A percentile compares a stretch with the other conserved stretches of the same genome.
phyloP scores from a whole-genome alignment of 2,797 vertebrate genomes.

The Sternotherus odoratus region DNA sequence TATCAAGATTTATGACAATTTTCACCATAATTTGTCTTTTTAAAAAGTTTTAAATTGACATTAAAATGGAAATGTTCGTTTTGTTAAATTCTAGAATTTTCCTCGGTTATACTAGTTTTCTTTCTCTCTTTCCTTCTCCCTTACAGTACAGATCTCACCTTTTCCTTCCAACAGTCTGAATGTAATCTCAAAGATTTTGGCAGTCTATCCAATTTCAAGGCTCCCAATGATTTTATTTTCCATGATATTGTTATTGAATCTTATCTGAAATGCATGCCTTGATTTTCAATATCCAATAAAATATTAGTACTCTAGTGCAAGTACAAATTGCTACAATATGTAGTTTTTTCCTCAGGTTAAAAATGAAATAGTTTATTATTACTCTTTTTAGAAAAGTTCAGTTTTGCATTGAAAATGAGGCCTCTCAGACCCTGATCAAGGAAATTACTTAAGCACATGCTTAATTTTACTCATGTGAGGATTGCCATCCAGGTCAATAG shows the following conservation, averaged over 20 bases:
- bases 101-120: conserved; percentile 27
- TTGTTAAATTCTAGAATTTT: not conserved
- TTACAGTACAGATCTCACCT: not conserved
- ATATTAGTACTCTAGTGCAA: not conserved
- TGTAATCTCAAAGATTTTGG: not conserved
- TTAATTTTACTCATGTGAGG: not conserved
- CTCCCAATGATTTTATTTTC: conserved; percentile 25
- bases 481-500: conserved; percentile 19
- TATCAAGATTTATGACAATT: not conserved
- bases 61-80: conserved; percentile 24
- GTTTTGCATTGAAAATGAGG: conserved; percentile 21
- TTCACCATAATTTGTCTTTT: not conserved
- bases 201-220: conserved; percentile 41
- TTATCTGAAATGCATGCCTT: not conserved
- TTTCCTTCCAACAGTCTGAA: conserved; percentile 28
- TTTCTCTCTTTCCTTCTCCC: conserved; percentile 3
- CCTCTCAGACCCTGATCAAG: not conserved
- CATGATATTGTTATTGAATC: conserved; percentile 1
- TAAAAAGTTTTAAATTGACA: not conserved
- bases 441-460: not conserved
- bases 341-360: conserved; percentile 3
- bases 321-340: not conserved
- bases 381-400: conserved; percentile 20
- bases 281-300: not conserved
- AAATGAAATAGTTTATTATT: not conserved